Evolutionary conservation across 2,797 vertebrate genomes (phyloP).

Genomic region (Carapus acus): DNA sequence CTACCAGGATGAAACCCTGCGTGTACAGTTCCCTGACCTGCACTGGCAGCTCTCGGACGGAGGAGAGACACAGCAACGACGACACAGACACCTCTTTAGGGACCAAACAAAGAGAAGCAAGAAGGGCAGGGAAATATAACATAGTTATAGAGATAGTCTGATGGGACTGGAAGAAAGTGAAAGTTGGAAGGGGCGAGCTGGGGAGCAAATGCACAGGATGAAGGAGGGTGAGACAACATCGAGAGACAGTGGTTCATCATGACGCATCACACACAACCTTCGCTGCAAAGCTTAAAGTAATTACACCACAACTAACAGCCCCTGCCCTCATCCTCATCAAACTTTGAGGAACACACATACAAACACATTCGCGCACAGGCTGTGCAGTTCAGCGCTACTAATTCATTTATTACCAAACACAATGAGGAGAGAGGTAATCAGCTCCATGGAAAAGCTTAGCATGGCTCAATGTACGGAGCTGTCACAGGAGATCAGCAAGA

Average conservation of each 20-base stretch:
- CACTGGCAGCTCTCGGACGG: constrained; percentile 83
- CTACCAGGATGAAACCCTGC: constrained; percentile 84
- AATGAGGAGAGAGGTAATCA: constrained; percentile 44
- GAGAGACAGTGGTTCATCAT: too few relatives aligned
- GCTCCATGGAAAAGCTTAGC: constrained; percentile 38
- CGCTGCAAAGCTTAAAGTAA: too few relatives aligned
- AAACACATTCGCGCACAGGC: too few relatives aligned
- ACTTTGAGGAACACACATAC: too few relatives aligned
- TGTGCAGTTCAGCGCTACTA: constrained; percentile 42
- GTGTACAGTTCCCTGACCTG: constrained; percentile 89
- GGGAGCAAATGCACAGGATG: too few relatives aligned
- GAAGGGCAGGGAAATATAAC: background rate
- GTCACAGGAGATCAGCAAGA: too few relatives aligned
- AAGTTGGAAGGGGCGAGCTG: too few relatives aligned
- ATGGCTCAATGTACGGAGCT: constrained; percentile 34
- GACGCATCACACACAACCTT: too few relatives aligned
- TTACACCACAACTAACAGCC: too few relatives aligned
- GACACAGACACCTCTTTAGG: constrained; percentile 79
- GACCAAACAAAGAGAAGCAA: constrained; percentile 1
- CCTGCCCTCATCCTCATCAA: too few relatives aligned
- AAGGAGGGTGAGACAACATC: too few relatives aligned
- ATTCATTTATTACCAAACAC: constrained; percentile 48
- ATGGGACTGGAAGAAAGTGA: too few relatives aligned
- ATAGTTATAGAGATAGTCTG: background rate
- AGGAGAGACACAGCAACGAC: constrained; percentile 84